Base-by-base conservation (phyloP, 1,140 invertebrate species). In the Euglossa dilemma region DNA sequence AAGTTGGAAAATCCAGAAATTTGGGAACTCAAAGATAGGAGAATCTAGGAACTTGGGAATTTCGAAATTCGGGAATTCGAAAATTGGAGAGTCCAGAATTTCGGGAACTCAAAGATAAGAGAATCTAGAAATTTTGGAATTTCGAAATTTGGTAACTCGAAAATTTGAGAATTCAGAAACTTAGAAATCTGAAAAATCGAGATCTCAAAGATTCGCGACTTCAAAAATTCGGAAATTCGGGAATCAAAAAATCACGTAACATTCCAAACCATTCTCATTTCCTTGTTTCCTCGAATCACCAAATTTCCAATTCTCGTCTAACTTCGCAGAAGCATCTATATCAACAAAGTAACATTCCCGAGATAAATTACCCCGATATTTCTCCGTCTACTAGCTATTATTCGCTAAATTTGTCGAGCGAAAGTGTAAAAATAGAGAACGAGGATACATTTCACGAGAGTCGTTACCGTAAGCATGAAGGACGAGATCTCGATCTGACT, bases 381-480 rank as follows among this genome's bases (percentile, higher is more conserved):
- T n/a, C 14, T 9, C 18, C 25, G 2, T 23, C 25, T 45, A 23
- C 23, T 5, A 47, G 18, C 2, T 6, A 47, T 6, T 8, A 16
- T 7, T 28, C 57, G n/a, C 25, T 6, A 64, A 8, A 36, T 8
- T 69, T 9, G 45, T 18, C 14, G 23, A 8, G 6, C 18, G 7
- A n/a, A 14, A 50, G n/a, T 0, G 0, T 0, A 16, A 23, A 47
- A 50, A 28, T 59, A 25, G 52, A 1, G 36, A 8, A 23, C 6
- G 20, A 16, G 25, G 7, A n/a, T 2, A 54, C 20, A 20, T 57
- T 57, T 6, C 23, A 12, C 0, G 36, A 64, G 23, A 57, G 56
- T 57, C 23, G 63, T 23, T 45, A 43, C 8, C 18, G 54, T 79
- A 45, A 67, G 54, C 66, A 56, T 72, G 67, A 71, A 61, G 56